These are phyloP conservation scores for Zaprionus gabonicus DNA, from an alignment of 1,140 invertebrate species.

Conservation along the genomic window DNA sequence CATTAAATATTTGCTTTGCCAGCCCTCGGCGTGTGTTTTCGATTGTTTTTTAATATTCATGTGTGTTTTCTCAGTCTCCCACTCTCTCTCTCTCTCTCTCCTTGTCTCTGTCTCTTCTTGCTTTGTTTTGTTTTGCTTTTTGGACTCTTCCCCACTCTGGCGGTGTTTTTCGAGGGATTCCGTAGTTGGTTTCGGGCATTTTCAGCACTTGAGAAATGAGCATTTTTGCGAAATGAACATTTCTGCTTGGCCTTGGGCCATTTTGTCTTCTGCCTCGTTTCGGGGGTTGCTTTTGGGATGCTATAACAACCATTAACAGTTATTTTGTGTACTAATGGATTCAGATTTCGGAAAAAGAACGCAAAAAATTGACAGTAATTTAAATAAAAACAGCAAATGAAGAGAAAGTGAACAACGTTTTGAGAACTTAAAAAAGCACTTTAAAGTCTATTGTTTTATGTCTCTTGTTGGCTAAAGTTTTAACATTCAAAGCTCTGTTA, in stretches of 20 bases:
- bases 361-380: background rate
- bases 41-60: slow-evolving; percentile 79
- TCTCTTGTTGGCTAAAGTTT: no score
- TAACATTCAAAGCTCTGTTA: no score
- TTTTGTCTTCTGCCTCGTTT: slow-evolving; percentile 7
- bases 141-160: background rate
- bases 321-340: slow-evolving; percentile 40
- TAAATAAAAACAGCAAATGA: background rate
- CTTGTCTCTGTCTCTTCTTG: background rate
- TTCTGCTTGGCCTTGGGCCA: slow-evolving; percentile 68
- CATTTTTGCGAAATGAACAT: slow-evolving; percentile 78
- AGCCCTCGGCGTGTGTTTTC: slow-evolving; percentile 71
- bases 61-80: slow-evolving; percentile 21
- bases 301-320: slow-evolving; percentile 24
- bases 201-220: slow-evolving; percentile 78
- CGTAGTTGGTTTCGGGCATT: slow-evolving; percentile 39
- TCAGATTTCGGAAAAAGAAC: background rate
- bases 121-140: background rate
- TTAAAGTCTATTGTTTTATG: background rate
- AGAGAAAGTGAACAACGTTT: background rate
- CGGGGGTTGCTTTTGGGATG: slow-evolving; percentile 27
- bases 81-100: background rate
- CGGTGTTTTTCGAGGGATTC: background rate
- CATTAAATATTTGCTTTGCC: slow-evolving; percentile 79
- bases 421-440: background rate